These are phyloP conservation scores for Lepidonotus clava DNA, from an alignment of 2,888 invertebrate genomes.

Conservation along the genomic window DNA sequence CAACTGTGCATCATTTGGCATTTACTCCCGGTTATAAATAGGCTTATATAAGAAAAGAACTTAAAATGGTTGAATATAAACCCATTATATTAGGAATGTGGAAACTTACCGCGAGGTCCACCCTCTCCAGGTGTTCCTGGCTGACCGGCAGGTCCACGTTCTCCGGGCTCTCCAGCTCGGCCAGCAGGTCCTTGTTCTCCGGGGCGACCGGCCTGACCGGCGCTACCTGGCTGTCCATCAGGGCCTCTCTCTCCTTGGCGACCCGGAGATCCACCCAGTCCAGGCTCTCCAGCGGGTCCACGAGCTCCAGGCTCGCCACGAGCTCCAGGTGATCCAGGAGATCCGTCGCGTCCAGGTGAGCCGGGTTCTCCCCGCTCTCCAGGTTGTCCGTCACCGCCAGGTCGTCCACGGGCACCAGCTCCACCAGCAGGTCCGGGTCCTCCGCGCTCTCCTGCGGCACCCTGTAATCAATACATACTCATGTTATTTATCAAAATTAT, in stretches of 20 bases:
- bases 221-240: slow-evolving; percentile 54
- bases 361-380: slow-evolving; percentile 58
- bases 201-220: slow-evolving; percentile 42
- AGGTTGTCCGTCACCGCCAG: slow-evolving; percentile 56
- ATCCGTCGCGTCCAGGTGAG: slow-evolving; percentile 57
- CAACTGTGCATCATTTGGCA: too few species aligned
- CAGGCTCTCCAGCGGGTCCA: slow-evolving; percentile 59
- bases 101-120: too few species aligned
- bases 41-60: too few species aligned
- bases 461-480: slow-evolving; percentile 49
- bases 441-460: slow-evolving; percentile 54
- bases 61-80: too few species aligned
- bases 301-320: slow-evolving; percentile 61
- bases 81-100: too few species aligned
- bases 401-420: slow-evolving; percentile 49
- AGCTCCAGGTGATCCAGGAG: slow-evolving; percentile 56
- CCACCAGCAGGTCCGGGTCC: slow-evolving; percentile 56
- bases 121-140: slow-evolving; percentile 29
- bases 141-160: slow-evolving; percentile 47
- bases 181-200: neutral
- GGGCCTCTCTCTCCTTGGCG: slow-evolving; percentile 56
- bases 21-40: too few species aligned
- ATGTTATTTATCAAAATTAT: too few species aligned
- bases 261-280: slow-evolving; percentile 54
- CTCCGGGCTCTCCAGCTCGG: slow-evolving; percentile 32